Base-by-base conservation (phyloP, 2,113 vertebrate genomes). In the Leptobrachium ailaonicum region DNA sequence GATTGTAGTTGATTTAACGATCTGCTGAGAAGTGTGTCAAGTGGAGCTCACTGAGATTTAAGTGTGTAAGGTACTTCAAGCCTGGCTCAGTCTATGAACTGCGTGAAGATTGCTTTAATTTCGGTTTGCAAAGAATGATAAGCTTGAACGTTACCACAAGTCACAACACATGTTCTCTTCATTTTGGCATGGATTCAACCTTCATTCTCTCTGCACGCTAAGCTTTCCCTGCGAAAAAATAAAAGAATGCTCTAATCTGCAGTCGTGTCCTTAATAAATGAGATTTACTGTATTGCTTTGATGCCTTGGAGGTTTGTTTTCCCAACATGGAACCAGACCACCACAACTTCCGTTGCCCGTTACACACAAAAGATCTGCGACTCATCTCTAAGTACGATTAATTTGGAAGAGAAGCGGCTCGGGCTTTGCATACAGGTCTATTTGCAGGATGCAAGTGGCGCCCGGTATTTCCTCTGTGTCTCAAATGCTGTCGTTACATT, bases 11-110 rank as follows among this genome's bases (percentile, higher is more conserved):
- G 79, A 81, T 74, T 74, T 81, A 81, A 81, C 67, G 79, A 72
- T 81, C 79, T 81, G 72, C 71, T 81, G 71, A 69, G 68, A 80
- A 81, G 71, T 81, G 72, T 81, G 79, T 81, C 79, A 81, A 81
- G 79, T 81, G 72, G 71, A 81, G 72, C 71, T 69, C 58, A 67
- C 71, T 66, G 71, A 72, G 78, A 67, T 80, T 74, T 20, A 54
- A 81, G 79, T 74, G 64, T 44, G 73, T 62, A 62, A 12, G 42
- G 64, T 71, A 81, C 71, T 81, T 81, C 78, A 75, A 74, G 73
- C 54, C 64, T n/a, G 64, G 64, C 79, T 81, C 20, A 41, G 53
- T 69, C 69, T 81, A 81, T 75, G 79, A 81, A 75, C 72, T 69
- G 79, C 64, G 53, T 50, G 72, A 81, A 81, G 66, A 75, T 69